Conservation (phyloP, 2,797 vertebrate genomes). For the Erithacus rubecula region DNA sequence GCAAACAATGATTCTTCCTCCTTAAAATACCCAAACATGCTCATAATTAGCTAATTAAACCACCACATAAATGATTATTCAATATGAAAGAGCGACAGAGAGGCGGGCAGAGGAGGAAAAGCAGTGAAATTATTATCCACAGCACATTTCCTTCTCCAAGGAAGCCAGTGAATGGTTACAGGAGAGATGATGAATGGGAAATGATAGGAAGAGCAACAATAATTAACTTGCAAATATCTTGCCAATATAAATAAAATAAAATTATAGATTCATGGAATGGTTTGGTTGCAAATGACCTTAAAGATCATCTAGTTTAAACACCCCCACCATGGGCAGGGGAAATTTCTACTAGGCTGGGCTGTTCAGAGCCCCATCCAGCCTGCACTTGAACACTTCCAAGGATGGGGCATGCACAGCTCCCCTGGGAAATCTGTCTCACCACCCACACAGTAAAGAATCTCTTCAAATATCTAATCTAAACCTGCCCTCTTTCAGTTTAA, state of each 20-base stretch:
- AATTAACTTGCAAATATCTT: conserved; percentile 22
- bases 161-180: not conserved
- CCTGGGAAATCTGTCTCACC: not conserved
- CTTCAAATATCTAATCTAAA: not conserved
- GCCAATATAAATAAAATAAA: not conserved
- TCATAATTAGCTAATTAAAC: conserved; percentile 70
- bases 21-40: conserved; percentile 17
- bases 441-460: not conserved
- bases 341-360: not conserved
- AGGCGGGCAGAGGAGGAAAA: conserved; percentile 4
- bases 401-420: not conserved
- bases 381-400: not conserved
- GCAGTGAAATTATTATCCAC: not conserved
- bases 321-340: not conserved
- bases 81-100: conserved; percentile 16
- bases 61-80: conserved; percentile 48
- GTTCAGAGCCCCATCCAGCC: not conserved
- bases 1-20: conserved; percentile 60
- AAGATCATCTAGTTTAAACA: accelerated
- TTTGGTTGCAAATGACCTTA: not conserved
- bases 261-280: not conserved
- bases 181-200: conserved; percentile 10
- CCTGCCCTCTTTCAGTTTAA: not conserved
- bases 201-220: conserved; percentile 15
- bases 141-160: not conserved